Base-by-base conservation (phyloP, 1,140 invertebrate genomes). In the Arctopsyche grandis region DNA sequence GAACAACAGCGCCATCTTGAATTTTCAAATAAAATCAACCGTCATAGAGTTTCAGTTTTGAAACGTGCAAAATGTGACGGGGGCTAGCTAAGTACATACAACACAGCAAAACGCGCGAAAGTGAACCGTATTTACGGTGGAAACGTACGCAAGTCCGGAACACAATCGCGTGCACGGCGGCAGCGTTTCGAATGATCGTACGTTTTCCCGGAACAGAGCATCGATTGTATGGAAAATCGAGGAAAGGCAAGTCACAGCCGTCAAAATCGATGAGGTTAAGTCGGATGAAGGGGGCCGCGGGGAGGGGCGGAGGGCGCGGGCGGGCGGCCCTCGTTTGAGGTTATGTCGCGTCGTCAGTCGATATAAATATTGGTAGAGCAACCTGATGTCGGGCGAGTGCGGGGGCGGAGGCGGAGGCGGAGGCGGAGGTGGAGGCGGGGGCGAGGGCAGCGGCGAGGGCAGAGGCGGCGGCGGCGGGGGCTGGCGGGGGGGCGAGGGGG, bases 381-480 rank as follows among this genome's bases (percentile, higher is more conserved):
- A 66, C 19, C 19, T 26, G 14, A 21, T 66, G 3, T 1, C 12
- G 60, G 19, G 16, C 3, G 38, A 63, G 84, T 80, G 79, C 66
- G 75, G 24, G 48, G 48, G 10, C 44, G 44, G n/a, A n/a, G n/a
- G 79, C 77, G 44, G 21, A 80, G 78, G 82, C 77, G 83, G 77
- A 82, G 84, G 77, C 82, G 77, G 82, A 79, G 79, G 83, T 80
- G 79, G 79, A 82, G 83, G 84, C 83, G n/a, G n/a, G n/a, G n/a
- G n/a, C n/a, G n/a, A 83, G 84, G 78, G 85, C 85, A 87, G 84
- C 85, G n/a, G n/a, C n/a, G 44, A 16, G 81, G 78, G 82, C 77
- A 82, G 77, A 82, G 84, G 77, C 82, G 77, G 82, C 79, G 79
- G 83, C 81, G 79, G 84, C 83, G n/a, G n/a, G n/a, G n/a, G n/a